Evolutionary conservation across 1,140 invertebrate genomes (phyloP), one percentile per base, ranked within the genome.

Genomic region (Paralvinella palmiformis): DNA sequence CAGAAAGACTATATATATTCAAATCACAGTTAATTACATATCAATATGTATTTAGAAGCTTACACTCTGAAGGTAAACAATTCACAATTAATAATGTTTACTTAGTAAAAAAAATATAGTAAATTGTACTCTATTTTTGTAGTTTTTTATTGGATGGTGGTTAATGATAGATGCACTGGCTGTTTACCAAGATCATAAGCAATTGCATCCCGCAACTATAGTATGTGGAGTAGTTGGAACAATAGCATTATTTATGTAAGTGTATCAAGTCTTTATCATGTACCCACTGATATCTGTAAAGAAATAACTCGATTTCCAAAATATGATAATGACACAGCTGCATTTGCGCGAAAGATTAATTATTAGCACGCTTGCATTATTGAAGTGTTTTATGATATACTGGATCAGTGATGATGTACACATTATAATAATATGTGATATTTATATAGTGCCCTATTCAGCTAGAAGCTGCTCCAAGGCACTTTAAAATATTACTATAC

Each of bases 101-200:
- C n/a, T n/a, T n/a, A n/a, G n/a, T n/a, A n/a, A n/a, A n/a, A n/a
- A n/a, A n/a, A n/a, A n/a, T n/a, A n/a, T n/a, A n/a, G n/a, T n/a
- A n/a, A 27, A 33, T 20, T 32, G 29, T 45, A 33, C 27, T 20
- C 10, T 68, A 69, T 65, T 45, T 70, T 84, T 85, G 45, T 76
- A 95, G 94, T 98, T 98, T 82, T 96, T 93, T 72, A 83, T 87
- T 65, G 96, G 94, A 36, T 98, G 96, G 94, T 99, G 96, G 96
- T 87, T 96, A 57, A 89, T 96, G 56, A 96, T 98, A 74, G 95
- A 98, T 84, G 91, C 93, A 27, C 88, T 91, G 63, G 87, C 89
- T 6, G 85, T 86, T 4, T 90, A 91, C 77, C 87, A 90, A 3
- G 80, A 82, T 62, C 72, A 73, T 33, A 69, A 72, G 22, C 85